Evolutionary conservation across 2,113 vertebrate genomes (phyloP), one percentile per base, ranked within the genome.

Genomic region (Chlorocebus sabaeus): DNA sequence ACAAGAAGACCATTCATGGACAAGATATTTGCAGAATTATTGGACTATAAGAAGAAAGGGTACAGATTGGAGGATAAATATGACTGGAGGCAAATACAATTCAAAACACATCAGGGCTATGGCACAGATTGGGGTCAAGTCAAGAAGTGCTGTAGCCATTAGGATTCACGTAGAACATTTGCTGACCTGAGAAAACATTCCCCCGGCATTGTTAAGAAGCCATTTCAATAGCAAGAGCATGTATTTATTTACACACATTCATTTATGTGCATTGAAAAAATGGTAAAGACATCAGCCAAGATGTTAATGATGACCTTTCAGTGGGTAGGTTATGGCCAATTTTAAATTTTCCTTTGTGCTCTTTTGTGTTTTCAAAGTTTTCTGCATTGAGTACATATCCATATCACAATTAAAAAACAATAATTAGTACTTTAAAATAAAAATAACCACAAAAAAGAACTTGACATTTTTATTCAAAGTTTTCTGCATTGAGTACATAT

Each of bases 381-480:
- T 68, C 52, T 70, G 72, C 82, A 70, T 50, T 81, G 64, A 93
- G 27, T 64, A 12, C 27, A 22, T 73, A 83, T 73, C 86, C 82
- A 55, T 11, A 75, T 86, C 72, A 38, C 35, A 82, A 64, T 78
- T 87, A 89, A 38, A 95, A 95, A 95, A 93, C 64, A 95, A 52
- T 79, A 76, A 91, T 88, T 61, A 64, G 50, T 81, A 94, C 93
- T 84, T 96, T 88, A 40, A 97, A 95, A 97, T 38, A 78, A 95
- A 92, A 86, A 20, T 52, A 72, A 93, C 86, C 78, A 83, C 27
- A 64, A 30, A 30, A 85, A 91, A 59, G 78, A 85, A 89, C 45
- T 68, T 90, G 64, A 83, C 16, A 45, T 75, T 96, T 80, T 81
- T 64, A 30, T 89, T 78, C 38, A 83, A 93, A 86, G 50, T 73